These are phyloP conservation scores for Alouatta palliata DNA, from an alignment of 2,113 vertebrate genomes.

Conservation along the genomic window DNA sequence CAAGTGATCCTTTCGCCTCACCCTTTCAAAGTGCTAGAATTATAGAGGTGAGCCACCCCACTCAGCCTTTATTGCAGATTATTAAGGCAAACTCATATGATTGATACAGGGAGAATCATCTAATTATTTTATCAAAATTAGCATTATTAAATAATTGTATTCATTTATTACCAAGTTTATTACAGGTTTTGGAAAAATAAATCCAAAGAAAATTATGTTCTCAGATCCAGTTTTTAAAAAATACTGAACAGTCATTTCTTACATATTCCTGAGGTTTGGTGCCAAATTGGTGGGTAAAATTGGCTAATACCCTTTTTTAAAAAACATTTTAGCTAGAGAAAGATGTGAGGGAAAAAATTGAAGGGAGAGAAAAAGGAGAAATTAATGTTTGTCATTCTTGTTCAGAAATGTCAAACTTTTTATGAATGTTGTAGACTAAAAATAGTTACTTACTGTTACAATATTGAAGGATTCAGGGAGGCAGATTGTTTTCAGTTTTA, in stretches of 20 bases:
- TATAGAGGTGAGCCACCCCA: too few relatives aligned
- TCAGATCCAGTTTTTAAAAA: neutral
- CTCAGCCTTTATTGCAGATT: neutral
- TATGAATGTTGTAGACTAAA: neutral
- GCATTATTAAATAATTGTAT: neutral
- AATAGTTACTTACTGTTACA: neutral
- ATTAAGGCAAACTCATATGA: neutral
- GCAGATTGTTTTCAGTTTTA: neutral
- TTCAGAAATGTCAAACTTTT: slow-evolving; percentile 7
- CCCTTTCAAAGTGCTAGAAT: too few relatives aligned
- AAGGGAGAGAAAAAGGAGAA: neutral
- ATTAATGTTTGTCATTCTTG: slow-evolving; percentile 4
- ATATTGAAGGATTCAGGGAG: slow-evolving; percentile 2
- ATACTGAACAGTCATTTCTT: neutral
- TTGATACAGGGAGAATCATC: neutral
- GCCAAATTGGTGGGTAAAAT: neutral
- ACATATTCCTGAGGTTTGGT: neutral
- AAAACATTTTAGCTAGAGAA: neutral
- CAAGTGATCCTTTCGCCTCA: too few relatives aligned
- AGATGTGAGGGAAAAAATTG: neutral
- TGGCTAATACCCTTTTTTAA: neutral
- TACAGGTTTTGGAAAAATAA: neutral
- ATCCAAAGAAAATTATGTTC: neutral
- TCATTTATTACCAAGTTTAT: slow-evolving; percentile 9
- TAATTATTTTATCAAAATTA: neutral